Conservation (phyloP, 2,888 invertebrate species). For the Myathropa florea region DNA sequence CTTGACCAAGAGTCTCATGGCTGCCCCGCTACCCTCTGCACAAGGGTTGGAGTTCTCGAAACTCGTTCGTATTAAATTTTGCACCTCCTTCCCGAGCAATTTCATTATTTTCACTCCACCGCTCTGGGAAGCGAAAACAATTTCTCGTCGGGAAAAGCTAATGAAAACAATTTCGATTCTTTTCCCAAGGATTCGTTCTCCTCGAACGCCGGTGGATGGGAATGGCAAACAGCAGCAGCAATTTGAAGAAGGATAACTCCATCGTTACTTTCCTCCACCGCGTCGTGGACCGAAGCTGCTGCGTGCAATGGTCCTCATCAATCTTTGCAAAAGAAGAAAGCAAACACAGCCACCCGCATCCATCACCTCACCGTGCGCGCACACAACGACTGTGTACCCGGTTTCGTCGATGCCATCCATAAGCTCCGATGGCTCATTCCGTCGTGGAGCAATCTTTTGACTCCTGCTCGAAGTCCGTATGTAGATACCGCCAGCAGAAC, state of each 20-base stretch:
- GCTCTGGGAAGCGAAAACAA: too few species aligned
- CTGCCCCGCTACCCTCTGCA: too few species aligned
- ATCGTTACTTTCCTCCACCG: background rate
- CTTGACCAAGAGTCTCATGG: too few species aligned
- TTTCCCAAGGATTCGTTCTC: conserved; percentile 17
- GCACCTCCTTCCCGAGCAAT: too few species aligned
- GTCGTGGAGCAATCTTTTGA: conserved; percentile 25
- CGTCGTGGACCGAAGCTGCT: background rate
- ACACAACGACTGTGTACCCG: background rate
- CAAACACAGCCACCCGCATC: conserved; percentile 10
- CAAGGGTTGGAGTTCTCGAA: too few species aligned
- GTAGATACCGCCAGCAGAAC: background rate
- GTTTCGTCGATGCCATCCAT: conserved; percentile 36
- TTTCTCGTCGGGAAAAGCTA: background rate
- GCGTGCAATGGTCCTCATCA: conserved; percentile 54
- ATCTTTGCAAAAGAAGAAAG: conserved; percentile 32
- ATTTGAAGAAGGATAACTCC: conserved; percentile 13
- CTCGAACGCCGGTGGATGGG: conserved; percentile 5
- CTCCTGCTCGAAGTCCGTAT: background rate
- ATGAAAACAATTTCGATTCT: conserved; percentile 45
- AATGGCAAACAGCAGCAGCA: conserved; percentile 1
- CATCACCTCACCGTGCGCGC: background rate
- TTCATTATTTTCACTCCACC: too few species aligned
- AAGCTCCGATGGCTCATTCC: conserved; percentile 23
- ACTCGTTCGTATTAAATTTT: too few species aligned